A percentile compares a stretch with the other conserved stretches of the same genome.
Conservation (phyloP, 2,888 invertebrate species). For the Icerya purchasi region DNA sequence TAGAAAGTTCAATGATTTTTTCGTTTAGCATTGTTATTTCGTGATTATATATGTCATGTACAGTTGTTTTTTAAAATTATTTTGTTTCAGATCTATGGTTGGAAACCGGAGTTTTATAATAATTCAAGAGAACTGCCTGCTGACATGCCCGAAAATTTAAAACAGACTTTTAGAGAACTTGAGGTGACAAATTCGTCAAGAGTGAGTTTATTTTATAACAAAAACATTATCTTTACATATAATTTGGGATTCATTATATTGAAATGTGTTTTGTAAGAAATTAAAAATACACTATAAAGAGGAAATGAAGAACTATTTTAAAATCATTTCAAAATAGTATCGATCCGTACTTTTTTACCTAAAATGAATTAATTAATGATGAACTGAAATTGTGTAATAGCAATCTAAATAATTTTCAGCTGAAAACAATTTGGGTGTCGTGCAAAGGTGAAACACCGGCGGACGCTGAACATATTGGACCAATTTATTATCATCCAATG, state of each 20-base stretch:
- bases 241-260: background rate
- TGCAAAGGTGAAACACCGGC: slow-evolving; percentile 86
- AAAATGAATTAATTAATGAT: background rate
- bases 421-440: slow-evolving; percentile 68
- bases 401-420: slow-evolving; percentile 14
- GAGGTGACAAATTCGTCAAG: background rate
- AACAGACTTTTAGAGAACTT: slow-evolving; percentile 24
- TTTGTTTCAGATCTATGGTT: slow-evolving; percentile 49
- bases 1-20: too few relatives aligned
- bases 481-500: slow-evolving; percentile 54
- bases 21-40: too few relatives aligned
- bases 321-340: background rate
- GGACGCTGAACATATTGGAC: slow-evolving; percentile 76
- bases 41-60: too few relatives aligned
- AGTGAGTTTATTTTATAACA: too few relatives aligned
- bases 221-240: too few relatives aligned
- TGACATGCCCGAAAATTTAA: slow-evolving; percentile 50
- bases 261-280: background rate
- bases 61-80: too few relatives aligned
- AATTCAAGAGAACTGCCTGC: slow-evolving; percentile 42
- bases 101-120: slow-evolving; percentile 66
- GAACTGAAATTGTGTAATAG: background rate
- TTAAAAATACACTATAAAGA: background rate
- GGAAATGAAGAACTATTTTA: background rate
- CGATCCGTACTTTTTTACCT: background rate